These are phyloP conservation scores for Rhopalosiphum nymphaeae DNA, from an alignment of 2,888 invertebrate genomes.

Conservation along the genomic window DNA sequence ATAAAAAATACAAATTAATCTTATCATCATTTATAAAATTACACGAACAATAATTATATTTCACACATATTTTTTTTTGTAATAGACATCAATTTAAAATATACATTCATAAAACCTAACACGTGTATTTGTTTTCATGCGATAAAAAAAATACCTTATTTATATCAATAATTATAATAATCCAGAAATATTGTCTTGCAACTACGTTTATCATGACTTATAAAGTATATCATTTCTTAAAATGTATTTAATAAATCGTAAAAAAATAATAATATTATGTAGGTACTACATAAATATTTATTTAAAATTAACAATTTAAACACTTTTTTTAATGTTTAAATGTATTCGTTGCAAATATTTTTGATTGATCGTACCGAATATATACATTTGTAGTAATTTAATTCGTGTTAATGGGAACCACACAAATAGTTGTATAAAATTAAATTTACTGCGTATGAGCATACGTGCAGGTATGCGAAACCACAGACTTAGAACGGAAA, in stretches of 20 bases:
- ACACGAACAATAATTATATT: neutral
- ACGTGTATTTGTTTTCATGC: neutral
- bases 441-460: neutral
- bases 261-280: neutral
- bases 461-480: neutral
- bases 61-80: neutral
- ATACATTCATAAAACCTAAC: neutral
- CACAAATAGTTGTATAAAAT: neutral
- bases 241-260: neutral
- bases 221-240: neutral
- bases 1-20: too few relatives aligned
- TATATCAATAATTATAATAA: neutral
- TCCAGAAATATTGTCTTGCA: neutral
- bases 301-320: neutral
- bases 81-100: neutral
- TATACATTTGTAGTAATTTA: neutral
- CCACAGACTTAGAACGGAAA: neutral
- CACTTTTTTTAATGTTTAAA: neutral
- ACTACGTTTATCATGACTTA: neutral
- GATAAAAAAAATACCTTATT: neutral
- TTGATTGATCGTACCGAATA: neutral
- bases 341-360: neutral
- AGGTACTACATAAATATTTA: neutral
- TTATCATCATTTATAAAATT: neutral
- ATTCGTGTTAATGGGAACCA: neutral